phyloP scores from a whole-genome alignment of 2,113 vertebrate genomes.

The Xyrauchen texanus region DNA sequence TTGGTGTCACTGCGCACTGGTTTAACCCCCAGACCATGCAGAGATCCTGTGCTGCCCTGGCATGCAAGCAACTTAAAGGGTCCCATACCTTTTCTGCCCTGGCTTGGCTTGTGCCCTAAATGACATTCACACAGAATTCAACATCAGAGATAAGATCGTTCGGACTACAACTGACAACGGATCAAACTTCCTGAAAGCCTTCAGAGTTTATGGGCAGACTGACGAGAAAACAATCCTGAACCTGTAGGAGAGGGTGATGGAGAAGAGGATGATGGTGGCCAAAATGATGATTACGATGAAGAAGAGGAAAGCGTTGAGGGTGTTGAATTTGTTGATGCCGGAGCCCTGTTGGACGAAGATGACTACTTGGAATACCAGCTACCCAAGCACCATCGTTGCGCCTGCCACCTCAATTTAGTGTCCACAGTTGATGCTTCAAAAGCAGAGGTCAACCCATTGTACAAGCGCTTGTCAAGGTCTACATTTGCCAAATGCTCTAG shows the following conservation, averaged over 20 bases:
- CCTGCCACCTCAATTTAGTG: constrained; percentile 49
- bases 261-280: constrained; percentile 36
- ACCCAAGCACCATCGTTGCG: constrained; percentile 40
- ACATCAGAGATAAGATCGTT: constrained; percentile 38
- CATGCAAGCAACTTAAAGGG: constrained; percentile 48
- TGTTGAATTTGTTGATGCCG: too few relatives aligned
- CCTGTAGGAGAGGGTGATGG: constrained; percentile 26
- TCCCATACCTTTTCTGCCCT: constrained; percentile 51
- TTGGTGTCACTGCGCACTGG: constrained; percentile 50
- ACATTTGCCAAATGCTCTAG: constrained; percentile 33
- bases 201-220: constrained; percentile 31
- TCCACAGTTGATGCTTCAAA: constrained; percentile 40
- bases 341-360: constrained; percentile 52
- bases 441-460: constrained; percentile 27
- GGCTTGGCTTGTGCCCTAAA: constrained; percentile 37
- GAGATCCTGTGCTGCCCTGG: constrained; percentile 40
- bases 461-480: constrained; percentile 35
- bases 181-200: constrained; percentile 52
- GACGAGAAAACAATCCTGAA: constrained; percentile 42
- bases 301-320: constrained; percentile 22
- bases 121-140: constrained; percentile 51
- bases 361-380: constrained; percentile 49
- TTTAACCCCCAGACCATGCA: constrained; percentile 30
- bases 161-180: constrained; percentile 48
- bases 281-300: constrained; percentile 29